Conservation (phyloP, 2,113 vertebrate genomes). For the Lichenostomus cassidix region DNA sequence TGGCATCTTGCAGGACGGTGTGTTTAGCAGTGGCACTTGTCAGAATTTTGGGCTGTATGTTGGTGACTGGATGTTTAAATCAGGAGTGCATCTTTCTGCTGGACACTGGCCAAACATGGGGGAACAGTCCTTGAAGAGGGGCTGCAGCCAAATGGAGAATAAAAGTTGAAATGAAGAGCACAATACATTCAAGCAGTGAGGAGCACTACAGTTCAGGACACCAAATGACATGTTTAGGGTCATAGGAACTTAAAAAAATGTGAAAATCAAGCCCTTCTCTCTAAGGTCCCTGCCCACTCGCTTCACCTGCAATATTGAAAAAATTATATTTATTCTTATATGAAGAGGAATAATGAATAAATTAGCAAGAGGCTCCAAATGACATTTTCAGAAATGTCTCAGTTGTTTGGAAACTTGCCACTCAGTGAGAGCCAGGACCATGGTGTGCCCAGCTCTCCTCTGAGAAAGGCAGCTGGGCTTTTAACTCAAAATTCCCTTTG, state of each 20-base stretch:
- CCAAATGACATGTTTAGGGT: accelerated
- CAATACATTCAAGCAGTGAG: neutral
- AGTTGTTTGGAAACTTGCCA: constrained; percentile 1
- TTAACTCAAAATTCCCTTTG: neutral
- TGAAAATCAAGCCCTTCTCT: neutral
- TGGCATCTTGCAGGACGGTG: neutral
- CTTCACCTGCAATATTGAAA: neutral
- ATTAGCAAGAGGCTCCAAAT: neutral
- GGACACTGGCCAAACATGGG: neutral
- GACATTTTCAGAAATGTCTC: neutral
- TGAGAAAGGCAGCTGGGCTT: neutral
- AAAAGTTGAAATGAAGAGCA: neutral
- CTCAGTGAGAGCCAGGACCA: neutral
- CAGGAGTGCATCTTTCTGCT: neutral
- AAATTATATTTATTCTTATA: neutral
- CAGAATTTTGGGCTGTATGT: neutral
- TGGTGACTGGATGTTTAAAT: neutral
- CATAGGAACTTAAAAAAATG: neutral
- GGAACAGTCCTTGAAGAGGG: neutral
- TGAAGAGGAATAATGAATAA: neutral
- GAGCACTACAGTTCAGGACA: neutral
- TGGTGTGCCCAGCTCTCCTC: accelerated
- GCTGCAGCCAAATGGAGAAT: neutral
- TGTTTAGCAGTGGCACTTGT: neutral
- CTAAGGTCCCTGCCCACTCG: neutral